A percentile compares a stretch with the other conserved stretches of the same genome.
Evolutionary conservation across 2,797 vertebrate genomes (phyloP).

Genomic region (Typhlichthys eigenmanni): DNA sequence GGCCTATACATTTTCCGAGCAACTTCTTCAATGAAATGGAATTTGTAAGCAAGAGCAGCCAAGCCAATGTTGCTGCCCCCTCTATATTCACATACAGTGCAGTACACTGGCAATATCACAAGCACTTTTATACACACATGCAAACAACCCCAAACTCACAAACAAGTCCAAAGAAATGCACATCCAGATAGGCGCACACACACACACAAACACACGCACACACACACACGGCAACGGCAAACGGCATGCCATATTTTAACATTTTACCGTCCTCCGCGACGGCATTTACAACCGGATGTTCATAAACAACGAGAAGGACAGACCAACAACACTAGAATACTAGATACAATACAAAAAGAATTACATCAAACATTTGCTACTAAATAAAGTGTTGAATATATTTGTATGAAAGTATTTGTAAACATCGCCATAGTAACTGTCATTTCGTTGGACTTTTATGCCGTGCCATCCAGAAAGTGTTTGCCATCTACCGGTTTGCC

Average conservation of each 20-base stretch:
- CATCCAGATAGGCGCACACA: too few relatives aligned
- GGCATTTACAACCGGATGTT: too few relatives aligned
- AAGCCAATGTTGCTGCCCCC: constrained; percentile 3
- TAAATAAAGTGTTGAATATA: too few relatives aligned
- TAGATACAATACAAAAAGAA: too few relatives aligned
- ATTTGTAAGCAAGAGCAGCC: constrained; percentile 7
- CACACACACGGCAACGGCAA: background rate
- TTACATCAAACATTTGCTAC: too few relatives aligned
- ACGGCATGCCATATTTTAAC: background rate
- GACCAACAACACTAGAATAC: too few relatives aligned
- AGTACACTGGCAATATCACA: background rate
- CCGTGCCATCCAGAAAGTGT: too few relatives aligned
- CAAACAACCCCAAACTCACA: background rate
- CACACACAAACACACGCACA: background rate
- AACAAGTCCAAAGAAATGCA: background rate
- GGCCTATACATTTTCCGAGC: constrained; percentile 6
- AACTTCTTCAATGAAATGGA: constrained; percentile 20
- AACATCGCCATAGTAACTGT: too few relatives aligned
- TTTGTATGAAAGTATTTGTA: too few relatives aligned
- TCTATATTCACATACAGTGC: background rate
- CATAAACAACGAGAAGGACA: too few relatives aligned
- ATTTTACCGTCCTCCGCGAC: background rate
- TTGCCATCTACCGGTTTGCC: too few relatives aligned
- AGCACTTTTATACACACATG: background rate
- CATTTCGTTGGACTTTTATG: too few relatives aligned